These are phyloP conservation scores for Chymomyza procnemis DNA, from an alignment of 2,888 invertebrate genomes.

Conservation along the genomic window DNA sequence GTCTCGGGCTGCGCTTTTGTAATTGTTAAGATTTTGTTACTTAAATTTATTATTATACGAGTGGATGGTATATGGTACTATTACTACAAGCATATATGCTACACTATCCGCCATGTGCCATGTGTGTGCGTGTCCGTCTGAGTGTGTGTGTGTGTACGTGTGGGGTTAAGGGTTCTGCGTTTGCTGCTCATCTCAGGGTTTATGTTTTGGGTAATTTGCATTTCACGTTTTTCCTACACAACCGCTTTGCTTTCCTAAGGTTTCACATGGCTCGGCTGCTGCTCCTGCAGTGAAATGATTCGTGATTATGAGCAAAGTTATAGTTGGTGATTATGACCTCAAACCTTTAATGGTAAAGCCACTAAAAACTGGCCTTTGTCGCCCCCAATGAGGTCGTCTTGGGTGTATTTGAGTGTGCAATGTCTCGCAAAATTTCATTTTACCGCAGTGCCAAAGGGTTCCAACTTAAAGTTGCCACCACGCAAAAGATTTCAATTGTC, in stretches of 20 bases:
- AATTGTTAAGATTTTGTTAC: constrained; percentile 75
- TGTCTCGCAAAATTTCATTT: neutral
- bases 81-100: constrained; percentile 12
- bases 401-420: constrained; percentile 20
- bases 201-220: constrained; percentile 29
- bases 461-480: constrained; percentile 24
- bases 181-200: constrained; percentile 8
- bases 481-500: constrained; percentile 16
- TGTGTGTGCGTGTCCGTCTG: constrained; percentile 9
- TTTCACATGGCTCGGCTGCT: constrained; percentile 8
- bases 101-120: constrained; percentile 22
- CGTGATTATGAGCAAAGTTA: constrained; percentile 66
- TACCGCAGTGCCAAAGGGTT: neutral
- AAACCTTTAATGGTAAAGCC: constrained; percentile 7
- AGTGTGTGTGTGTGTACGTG: constrained; percentile 17
- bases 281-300: constrained; percentile 55
- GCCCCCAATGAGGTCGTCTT: neutral
- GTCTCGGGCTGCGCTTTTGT: constrained; percentile 51
- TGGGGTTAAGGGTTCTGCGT: neutral
- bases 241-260: constrained; percentile 30
- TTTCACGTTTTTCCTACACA: constrained; percentile 11
- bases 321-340: constrained; percentile 48
- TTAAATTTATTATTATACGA: constrained; percentile 63
- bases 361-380: neutral
- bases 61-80: constrained; percentile 6